A percentile compares a stretch with the other conserved stretches of the same genome.
Evolutionary conservation across 2,113 vertebrate species (phyloP).

Genomic region (Myxocyprinus asiaticus): DNA sequence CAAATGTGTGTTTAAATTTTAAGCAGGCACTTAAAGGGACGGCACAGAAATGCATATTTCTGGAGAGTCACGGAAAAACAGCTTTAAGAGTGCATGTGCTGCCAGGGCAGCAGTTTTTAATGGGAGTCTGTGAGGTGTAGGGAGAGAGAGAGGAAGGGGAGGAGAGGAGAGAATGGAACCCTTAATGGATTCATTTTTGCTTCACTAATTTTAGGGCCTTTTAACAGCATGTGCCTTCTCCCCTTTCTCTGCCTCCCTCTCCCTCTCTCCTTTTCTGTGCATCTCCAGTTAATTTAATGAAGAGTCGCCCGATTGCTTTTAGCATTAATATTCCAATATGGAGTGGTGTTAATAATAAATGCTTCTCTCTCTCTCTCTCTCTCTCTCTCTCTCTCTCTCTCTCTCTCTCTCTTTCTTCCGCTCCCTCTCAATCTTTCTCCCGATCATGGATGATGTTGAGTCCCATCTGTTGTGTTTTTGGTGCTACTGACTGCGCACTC

Average conservation of each 20-base stretch:
- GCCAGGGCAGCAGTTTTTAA: slow-evolving; percentile 67
- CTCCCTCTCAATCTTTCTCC: too few species aligned
- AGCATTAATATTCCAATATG: slow-evolving; percentile 89
- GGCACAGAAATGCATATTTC: slow-evolving; percentile 72
- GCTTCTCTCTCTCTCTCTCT: slow-evolving; percentile 60
- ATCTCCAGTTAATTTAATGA: slow-evolving; percentile 78
- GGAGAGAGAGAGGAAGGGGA: slow-evolving; percentile 38
- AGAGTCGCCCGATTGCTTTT: slow-evolving; percentile 82
- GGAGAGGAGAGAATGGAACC: slow-evolving; percentile 55
- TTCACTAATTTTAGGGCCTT: slow-evolving; percentile 81
- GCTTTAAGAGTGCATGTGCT: slow-evolving; percentile 63
- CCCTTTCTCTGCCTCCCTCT: slow-evolving; percentile 31
- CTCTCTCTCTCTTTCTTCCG: slow-evolving; percentile 32
- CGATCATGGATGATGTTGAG: slow-evolving; percentile 72
- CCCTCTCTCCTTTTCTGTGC: slow-evolving; percentile 54
- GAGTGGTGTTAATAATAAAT: slow-evolving; percentile 84
- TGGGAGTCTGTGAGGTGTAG: slow-evolving; percentile 34
- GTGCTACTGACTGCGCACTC: slow-evolving; percentile 65
- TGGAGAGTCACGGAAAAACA: slow-evolving; percentile 55
- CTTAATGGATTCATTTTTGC: slow-evolving; percentile 81
- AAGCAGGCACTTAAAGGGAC: slow-evolving; percentile 74
- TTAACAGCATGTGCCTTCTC: slow-evolving; percentile 69
- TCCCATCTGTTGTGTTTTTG: slow-evolving; percentile 74
- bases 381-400: slow-evolving; percentile 42
- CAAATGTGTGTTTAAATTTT: slow-evolving; percentile 75